Conservation (phyloP, 1,140 invertebrate genomes). For the Drosophila tropicalis region DNA sequence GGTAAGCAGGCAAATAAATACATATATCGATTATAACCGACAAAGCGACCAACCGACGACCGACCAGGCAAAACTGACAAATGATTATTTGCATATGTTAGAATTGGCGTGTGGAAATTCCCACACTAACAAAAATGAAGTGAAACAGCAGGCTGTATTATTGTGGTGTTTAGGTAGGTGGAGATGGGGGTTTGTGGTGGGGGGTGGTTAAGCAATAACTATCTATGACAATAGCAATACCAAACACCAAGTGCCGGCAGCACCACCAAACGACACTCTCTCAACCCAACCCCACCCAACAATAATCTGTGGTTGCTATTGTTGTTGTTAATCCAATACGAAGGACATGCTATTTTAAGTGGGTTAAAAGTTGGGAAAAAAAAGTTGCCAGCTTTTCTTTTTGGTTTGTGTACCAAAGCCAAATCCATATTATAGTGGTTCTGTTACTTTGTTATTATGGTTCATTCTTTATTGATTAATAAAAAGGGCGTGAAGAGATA, state of each 20-base stretch:
- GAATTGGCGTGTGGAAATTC: constrained; percentile 63
- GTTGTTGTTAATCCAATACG: constrained; percentile 68
- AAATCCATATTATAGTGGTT: constrained; percentile 35
- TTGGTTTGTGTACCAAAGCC: constrained; percentile 36
- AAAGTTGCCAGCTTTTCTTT: constrained; percentile 20
- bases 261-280: background rate
- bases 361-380: constrained; percentile 77
- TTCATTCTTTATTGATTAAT: constrained; percentile 65
- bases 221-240: constrained; percentile 17
- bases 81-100: constrained; percentile 53
- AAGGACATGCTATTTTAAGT: constrained; percentile 81
- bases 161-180: background rate
- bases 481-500: constrained; percentile 37
- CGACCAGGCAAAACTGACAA: background rate
- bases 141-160: background rate
- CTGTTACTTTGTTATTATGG: constrained; percentile 11
- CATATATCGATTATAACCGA: constrained; percentile 62
- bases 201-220: constrained; percentile 13
- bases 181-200: background rate
- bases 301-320: constrained; percentile 28
- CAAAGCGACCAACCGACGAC: background rate
- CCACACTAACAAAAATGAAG: constrained; percentile 43
- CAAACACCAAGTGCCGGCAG: constrained; percentile 31
- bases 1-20: constrained; percentile 83
- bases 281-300: background rate